phyloP scores from a whole-genome alignment of 2,797 vertebrate genomes.

The Aeoliscus strigatus region DNA sequence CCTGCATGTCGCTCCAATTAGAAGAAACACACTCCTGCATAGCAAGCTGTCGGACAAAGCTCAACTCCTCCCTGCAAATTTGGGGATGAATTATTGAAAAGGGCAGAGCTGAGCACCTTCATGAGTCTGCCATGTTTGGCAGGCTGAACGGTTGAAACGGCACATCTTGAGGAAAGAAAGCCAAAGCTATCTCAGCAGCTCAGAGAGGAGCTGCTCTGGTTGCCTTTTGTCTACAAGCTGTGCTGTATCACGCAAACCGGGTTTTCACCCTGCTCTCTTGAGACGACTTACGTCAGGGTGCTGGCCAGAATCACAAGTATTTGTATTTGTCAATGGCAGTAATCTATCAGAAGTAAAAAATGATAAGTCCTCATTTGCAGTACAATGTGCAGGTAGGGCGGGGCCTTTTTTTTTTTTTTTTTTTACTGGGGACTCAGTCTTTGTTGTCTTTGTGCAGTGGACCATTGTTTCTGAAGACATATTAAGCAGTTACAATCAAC shows the following conservation, averaged over 20 bases:
- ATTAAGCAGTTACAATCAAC: too few relatives aligned
- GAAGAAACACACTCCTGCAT: slow-evolving; percentile 40
- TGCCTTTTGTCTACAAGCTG: slow-evolving; percentile 27
- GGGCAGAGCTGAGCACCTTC: slow-evolving; percentile 64
- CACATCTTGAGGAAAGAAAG: slow-evolving; percentile 50
- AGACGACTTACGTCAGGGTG: background rate
- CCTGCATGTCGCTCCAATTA: slow-evolving; percentile 61
- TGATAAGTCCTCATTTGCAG: too few relatives aligned
- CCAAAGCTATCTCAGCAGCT: slow-evolving; percentile 53
- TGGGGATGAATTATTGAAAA: slow-evolving; percentile 73
- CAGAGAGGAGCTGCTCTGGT: slow-evolving; percentile 19
- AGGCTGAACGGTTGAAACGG: slow-evolving; percentile 54
- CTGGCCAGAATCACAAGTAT: background rate
- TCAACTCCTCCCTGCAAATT: slow-evolving; percentile 59
- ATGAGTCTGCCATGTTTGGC: slow-evolving; percentile 57
- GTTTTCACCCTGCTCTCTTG: slow-evolving; percentile 7
- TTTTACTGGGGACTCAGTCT: too few relatives aligned
- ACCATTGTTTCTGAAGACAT: too few relatives aligned
- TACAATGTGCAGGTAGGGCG: too few relatives aligned
- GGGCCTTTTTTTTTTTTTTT: too few relatives aligned
- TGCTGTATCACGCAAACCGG: slow-evolving; percentile 28
- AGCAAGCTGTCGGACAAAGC: slow-evolving; percentile 52
- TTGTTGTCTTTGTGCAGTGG: too few relatives aligned
- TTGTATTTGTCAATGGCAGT: background rate
- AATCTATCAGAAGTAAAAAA: slow-evolving; percentile 1